A percentile compares a stretch with the other conserved stretches of the same genome.
These are phyloP conservation scores for Himalopsyche anomala DNA, from an alignment of 2,888 invertebrate genomes.

Conservation along the genomic window DNA sequence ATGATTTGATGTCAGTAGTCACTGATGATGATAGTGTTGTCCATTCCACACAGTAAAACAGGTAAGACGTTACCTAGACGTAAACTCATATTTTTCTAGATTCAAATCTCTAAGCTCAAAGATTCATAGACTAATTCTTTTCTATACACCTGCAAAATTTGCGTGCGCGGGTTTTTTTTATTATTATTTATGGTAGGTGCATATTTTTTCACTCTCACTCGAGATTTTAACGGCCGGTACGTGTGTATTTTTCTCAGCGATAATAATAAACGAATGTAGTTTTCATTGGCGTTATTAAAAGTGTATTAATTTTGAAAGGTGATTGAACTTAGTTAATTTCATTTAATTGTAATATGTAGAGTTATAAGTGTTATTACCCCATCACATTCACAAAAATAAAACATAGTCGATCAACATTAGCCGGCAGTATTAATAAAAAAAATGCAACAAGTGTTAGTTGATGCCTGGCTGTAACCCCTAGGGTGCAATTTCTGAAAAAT, in stretches of 20 bases:
- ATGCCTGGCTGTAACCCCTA: too few species aligned
- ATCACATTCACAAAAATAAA: too few species aligned
- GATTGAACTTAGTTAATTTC: conserved; percentile 25
- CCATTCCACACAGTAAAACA: background rate
- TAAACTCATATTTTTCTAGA: background rate
- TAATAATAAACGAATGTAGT: background rate
- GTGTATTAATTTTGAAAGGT: conserved; percentile 36
- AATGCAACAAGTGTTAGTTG: too few species aligned
- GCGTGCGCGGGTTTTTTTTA: conserved; percentile 19
- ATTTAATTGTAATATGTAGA: background rate
- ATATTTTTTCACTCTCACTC: conserved; percentile 25
- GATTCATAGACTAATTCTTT: background rate
- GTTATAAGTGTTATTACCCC: background rate
- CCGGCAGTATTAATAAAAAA: too few species aligned
- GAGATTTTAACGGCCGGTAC: conserved; percentile 37
- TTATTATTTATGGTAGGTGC: conserved; percentile 3
- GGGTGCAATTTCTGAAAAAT: too few species aligned
- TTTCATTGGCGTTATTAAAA: conserved; percentile 38
- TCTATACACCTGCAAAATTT: conserved; percentile 28
- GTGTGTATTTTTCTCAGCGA: conserved; percentile 28
- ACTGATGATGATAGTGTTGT: too few species aligned
- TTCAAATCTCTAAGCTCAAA: background rate
- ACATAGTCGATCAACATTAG: too few species aligned
- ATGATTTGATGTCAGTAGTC: too few species aligned
- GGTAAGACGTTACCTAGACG: background rate